These are phyloP conservation scores for Philonicus albiceps DNA, from an alignment of 2,888 invertebrate species.

Conservation along the genomic window DNA sequence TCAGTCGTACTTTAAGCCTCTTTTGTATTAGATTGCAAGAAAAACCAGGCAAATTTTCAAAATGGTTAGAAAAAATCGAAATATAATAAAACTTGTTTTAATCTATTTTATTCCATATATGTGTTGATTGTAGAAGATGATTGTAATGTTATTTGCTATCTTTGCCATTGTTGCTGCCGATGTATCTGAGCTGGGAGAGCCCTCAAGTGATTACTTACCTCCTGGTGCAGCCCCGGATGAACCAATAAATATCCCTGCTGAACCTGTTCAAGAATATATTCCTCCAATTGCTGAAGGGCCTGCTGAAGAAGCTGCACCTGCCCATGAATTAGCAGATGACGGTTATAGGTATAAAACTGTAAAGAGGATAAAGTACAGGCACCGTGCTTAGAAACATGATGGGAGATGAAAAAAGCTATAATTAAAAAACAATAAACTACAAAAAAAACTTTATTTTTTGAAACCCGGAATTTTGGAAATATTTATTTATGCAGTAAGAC, in stretches of 20 bases:
- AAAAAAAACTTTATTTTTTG: background rate
- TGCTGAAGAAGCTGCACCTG: background rate
- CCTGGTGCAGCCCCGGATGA: background rate
- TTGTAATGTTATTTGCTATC: background rate
- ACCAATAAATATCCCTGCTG: background rate
- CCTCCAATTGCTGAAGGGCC: background rate
- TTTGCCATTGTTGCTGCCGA: background rate
- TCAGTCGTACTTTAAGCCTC: background rate
- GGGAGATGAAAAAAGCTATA: too few relatives aligned
- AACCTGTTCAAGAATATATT: background rate
- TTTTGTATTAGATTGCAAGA: background rate
- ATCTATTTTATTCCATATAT: background rate
- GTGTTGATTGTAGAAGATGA: background rate
- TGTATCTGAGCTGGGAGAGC: slow-evolving; percentile 1
- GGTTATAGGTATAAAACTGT: slow-evolving; percentile 17
- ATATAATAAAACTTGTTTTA: background rate
- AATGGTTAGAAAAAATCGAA: background rate
- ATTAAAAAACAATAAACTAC: background rate
- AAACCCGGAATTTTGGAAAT: background rate
- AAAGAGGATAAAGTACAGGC: background rate
- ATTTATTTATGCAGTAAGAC: too few relatives aligned
- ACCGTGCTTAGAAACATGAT: background rate
- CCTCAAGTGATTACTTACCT: background rate
- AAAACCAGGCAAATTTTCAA: background rate
- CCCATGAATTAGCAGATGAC: background rate